Base-by-base conservation (phyloP, 2,113 vertebrate species). In the Hippocampus guttulatus region DNA sequence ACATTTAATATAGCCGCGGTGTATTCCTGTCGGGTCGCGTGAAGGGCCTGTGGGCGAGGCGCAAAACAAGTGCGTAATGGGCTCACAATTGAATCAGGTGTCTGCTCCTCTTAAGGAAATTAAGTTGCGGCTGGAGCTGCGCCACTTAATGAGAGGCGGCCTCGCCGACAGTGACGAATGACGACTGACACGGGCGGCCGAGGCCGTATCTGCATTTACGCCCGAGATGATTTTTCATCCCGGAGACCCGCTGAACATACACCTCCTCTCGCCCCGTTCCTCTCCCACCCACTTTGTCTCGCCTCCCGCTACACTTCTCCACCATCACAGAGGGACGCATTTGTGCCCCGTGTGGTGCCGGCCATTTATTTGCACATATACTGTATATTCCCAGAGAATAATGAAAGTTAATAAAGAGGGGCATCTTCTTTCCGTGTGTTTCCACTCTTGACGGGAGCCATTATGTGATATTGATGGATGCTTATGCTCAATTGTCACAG, bases 71-170 rank as follows among this genome's bases (percentile, higher is more conserved):
- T 94, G 90, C 85, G 88, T 93, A 95, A 93, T 90, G 65, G 91
- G 83, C 69, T 71, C 83, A 90, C 95, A 96, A 98, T 96, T 96
- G 95, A 98, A 98, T 98, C 95, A 96, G 94, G 95, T 96, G 96
- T 97, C 97, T 94, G 94, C 92, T 94, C 93, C 93, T 95, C 93
- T 96, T 98, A 98, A 95, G 94, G 94, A 96, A 98, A 98, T 98
- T 94, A 98, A 97, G 96, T 96, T 95, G 94, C 94, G 92, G 92
- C 92, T 88, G 85, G 92, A 92, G 93, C 91, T 91, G 92, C 92
- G 92, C 87, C 93, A 94, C 94, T 98, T 96, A 97, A 98, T 96
- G 95, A 97, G 94, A 96, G 92, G 91, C 85, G 87, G 93, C 91
- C 87, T 79, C 20, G 88, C 73, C 87, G 95, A 97, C 96, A 96